Evolutionary conservation across 2,113 vertebrate genomes (phyloP).

Genomic region (Ovibos moschatus): DNA sequence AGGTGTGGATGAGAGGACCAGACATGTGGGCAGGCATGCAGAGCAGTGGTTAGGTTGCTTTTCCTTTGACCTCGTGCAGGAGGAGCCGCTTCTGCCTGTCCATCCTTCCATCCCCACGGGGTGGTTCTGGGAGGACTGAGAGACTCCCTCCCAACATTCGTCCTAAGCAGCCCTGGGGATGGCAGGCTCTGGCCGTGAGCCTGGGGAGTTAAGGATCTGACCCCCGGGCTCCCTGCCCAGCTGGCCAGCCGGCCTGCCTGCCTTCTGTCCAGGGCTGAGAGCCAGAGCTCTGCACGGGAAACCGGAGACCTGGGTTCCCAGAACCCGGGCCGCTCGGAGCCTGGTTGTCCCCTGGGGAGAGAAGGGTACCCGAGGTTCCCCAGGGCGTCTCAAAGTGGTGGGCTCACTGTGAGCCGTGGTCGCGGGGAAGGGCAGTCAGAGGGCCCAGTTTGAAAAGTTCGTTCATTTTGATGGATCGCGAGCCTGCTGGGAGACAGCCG

Average conservation of each 20-base stretch:
- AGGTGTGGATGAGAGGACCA: neutral
- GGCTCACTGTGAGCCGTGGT: fast-evolving
- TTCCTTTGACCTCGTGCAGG: neutral
- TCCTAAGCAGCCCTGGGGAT: neutral
- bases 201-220: neutral
- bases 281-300: neutral
- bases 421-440: too few species aligned
- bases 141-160: neutral
- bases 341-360: neutral
- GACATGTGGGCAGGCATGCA: fast-evolving
- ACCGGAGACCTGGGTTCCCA: neutral
- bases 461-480: fast-evolving
- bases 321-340: neutral
- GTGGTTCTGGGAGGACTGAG: too few species aligned
- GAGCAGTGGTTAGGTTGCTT: neutral
- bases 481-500: neutral
- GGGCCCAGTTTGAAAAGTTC: neutral
- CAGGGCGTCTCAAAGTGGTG: fast-evolving
- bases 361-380: neutral
- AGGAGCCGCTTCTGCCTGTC: fast-evolving
- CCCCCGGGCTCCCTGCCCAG: neutral
- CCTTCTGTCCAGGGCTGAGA: neutral
- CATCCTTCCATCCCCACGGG: neutral
- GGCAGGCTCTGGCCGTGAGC: neutral
- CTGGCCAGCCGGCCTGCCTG: neutral